Conservation (phyloP, 2,113 vertebrate species). For the Corythoichthys intestinalis region DNA sequence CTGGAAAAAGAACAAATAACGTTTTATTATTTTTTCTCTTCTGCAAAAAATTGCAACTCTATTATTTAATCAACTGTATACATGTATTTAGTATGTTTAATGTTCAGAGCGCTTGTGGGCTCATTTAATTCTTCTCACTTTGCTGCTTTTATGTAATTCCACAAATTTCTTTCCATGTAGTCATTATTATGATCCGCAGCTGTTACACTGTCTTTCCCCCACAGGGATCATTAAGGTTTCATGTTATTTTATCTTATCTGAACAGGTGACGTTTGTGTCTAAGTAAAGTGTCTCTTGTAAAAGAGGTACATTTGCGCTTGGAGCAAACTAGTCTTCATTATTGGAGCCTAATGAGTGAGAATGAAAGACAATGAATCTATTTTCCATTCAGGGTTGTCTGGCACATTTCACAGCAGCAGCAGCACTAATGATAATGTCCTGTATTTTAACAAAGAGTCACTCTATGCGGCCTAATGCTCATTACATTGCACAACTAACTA, state of each 20-base stretch:
- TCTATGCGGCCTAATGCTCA: slow-evolving; percentile 53
- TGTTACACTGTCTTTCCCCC: slow-evolving; percentile 24
- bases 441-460: slow-evolving; percentile 55
- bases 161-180: slow-evolving; percentile 20
- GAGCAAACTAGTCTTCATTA: slow-evolving; percentile 64
- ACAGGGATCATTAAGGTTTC: slow-evolving; percentile 46
- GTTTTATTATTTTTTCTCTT: not conserved
- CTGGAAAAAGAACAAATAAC: not conserved
- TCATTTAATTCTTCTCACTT: slow-evolving; percentile 19
- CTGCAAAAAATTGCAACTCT: not conserved
- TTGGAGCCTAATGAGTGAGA: slow-evolving; percentile 65
- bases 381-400: slow-evolving; percentile 45
- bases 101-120: slow-evolving; percentile 19
- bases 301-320: slow-evolving; percentile 53
- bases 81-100: slow-evolving; percentile 12
- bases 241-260: slow-evolving; percentile 45
- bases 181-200: slow-evolving; percentile 33
- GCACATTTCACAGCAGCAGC: slow-evolving; percentile 48
- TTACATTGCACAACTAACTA: slow-evolving; percentile 44
- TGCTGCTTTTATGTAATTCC: slow-evolving; percentile 9
- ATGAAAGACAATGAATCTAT: slow-evolving; percentile 67
- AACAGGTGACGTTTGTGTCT: slow-evolving; percentile 43
- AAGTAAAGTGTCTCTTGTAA: slow-evolving; percentile 50
- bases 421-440: slow-evolving; percentile 66
- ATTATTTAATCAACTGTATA: not conserved